Evolutionary conservation across 2,113 vertebrate genomes (phyloP).

Genomic region (Cyprinodon tularosa): DNA sequence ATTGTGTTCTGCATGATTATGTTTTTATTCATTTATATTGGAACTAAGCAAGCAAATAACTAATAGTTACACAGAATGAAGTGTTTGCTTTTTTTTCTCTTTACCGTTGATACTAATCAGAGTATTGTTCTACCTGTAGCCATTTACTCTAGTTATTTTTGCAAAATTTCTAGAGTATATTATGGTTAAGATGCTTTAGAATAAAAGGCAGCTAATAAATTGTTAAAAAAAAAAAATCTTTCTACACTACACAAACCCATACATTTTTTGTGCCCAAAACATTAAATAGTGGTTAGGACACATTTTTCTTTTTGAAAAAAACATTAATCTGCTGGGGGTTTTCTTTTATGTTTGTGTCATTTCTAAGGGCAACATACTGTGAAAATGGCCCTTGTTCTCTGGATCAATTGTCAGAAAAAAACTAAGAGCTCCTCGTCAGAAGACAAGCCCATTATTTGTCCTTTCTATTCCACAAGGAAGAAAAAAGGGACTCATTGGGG

Average conservation of each 20-base stretch:
- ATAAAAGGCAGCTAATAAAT: constrained; percentile 8
- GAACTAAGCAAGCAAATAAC: too few relatives aligned
- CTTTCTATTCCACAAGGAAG: constrained; percentile 44
- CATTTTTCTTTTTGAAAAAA: constrained; percentile 5
- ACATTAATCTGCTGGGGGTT: constrained; percentile 13
- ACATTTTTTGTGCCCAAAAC: not conserved
- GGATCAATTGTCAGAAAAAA: constrained; percentile 61
- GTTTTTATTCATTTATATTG: too few relatives aligned
- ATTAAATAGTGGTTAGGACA: not conserved
- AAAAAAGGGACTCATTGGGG: constrained; percentile 44
- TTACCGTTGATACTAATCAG: not conserved
- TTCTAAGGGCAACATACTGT: constrained; percentile 55
- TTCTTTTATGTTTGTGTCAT: constrained; percentile 31
- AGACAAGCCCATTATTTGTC: constrained; percentile 62
- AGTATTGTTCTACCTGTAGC: not conserved
- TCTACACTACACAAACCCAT: not conserved
- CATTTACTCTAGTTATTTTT: not conserved
- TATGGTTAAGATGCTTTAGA: not conserved
- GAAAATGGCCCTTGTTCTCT: constrained; percentile 54
- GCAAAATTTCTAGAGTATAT: not conserved
- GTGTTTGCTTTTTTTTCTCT: not conserved
- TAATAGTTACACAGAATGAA: too few relatives aligned
- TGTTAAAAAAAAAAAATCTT: not conserved
- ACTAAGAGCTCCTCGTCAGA: constrained; percentile 59
- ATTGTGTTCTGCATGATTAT: not conserved